A percentile compares a stretch with the other conserved stretches of the same genome.
Evolutionary conservation across 2,888 invertebrate species (phyloP).

Genomic region (Epinotia ramella): DNA sequence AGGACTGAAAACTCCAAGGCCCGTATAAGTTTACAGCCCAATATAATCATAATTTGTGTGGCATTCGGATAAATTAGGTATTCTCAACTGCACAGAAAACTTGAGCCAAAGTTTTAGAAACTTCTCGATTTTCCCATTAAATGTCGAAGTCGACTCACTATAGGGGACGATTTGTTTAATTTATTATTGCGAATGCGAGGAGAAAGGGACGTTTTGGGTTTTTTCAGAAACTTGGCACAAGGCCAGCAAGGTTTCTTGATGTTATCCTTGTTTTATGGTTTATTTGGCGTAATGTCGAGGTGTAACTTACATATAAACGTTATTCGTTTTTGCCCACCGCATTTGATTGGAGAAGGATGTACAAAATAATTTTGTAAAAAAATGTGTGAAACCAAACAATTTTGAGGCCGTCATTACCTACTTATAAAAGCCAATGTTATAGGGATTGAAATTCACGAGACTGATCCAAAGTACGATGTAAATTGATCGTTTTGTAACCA

Average conservation of each 20-base stretch:
- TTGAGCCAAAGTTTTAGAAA: neutral
- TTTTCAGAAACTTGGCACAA: neutral
- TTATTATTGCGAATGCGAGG: neutral
- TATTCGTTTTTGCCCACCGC: neutral
- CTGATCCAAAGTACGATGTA: neutral
- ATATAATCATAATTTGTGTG: too few species aligned
- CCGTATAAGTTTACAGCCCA: too few species aligned
- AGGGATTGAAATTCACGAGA: neutral
- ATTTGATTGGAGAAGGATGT: too few species aligned
- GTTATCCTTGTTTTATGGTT: neutral
- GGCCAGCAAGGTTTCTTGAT: neutral
- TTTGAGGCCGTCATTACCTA: too few species aligned
- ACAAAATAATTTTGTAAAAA: too few species aligned
- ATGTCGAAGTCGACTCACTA: neutral
- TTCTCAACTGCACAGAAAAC: too few species aligned
- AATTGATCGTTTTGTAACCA: slow-evolving; percentile 1
- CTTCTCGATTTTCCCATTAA: neutral
- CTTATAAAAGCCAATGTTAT: neutral
- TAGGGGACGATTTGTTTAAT: neutral
- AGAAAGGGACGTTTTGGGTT: neutral
- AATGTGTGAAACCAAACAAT: too few species aligned
- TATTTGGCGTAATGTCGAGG: neutral
- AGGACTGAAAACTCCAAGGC: neutral
- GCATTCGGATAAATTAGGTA: too few species aligned
- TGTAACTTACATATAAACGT: neutral